Conservation (phyloP, 2,888 invertebrate genomes). For the Protophormia terraenovae region DNA sequence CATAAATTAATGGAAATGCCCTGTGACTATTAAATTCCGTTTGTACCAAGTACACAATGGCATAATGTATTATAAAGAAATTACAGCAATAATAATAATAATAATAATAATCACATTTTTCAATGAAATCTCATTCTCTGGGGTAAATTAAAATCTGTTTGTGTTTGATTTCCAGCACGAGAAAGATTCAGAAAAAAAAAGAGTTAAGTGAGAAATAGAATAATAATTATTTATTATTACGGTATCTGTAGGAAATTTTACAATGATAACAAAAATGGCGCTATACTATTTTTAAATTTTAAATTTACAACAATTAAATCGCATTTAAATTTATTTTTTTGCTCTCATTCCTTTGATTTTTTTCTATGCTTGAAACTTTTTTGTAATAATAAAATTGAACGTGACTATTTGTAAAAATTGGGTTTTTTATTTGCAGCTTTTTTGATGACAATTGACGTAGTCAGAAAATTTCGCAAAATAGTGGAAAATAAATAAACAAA, state of each 20-base stretch:
- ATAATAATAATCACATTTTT: slow-evolving; percentile 6
- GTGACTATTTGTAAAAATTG: slow-evolving; percentile 42
- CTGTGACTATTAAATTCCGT: slow-evolving; percentile 43
- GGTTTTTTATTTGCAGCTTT: slow-evolving; percentile 12
- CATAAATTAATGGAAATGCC: slow-evolving; percentile 52
- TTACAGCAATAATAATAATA: neutral
- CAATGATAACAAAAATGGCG: slow-evolving; percentile 62
- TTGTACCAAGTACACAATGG: slow-evolving; percentile 65
- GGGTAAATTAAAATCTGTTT: slow-evolving; percentile 18
- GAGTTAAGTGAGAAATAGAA: slow-evolving; percentile 21
- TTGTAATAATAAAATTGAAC: slow-evolving; percentile 33
- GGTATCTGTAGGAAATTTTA: slow-evolving; percentile 11
- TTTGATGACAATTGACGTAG: slow-evolving; percentile 37
- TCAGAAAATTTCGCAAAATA: slow-evolving; percentile 31
- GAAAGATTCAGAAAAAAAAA: neutral
- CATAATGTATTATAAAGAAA: slow-evolving; percentile 23
- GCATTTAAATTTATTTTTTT: slow-evolving; percentile 27
- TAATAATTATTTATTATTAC: neutral
- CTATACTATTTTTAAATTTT: too few species aligned
- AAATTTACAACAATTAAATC: slow-evolving; percentile 31
- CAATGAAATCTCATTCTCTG: slow-evolving; percentile 38
- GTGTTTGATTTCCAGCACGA: too few species aligned
- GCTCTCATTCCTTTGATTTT: neutral
- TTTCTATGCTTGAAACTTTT: neutral
- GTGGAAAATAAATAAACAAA: neutral